These are phyloP conservation scores for Octopus sinensis DNA, from an alignment of 1,140 invertebrate genomes.

Conservation along the genomic window DNA sequence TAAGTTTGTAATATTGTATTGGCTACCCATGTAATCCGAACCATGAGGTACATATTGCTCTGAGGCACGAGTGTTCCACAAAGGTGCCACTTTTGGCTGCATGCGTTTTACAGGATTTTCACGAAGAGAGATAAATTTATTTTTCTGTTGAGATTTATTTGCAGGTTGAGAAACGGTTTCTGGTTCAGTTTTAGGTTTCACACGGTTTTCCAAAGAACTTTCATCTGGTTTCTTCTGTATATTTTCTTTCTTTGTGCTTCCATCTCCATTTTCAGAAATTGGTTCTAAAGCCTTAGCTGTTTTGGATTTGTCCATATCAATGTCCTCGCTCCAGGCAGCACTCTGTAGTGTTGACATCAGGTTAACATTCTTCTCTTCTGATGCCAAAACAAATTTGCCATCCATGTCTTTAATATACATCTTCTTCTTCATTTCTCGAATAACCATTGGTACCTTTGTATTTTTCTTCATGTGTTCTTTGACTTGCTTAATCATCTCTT, in stretches of 20 bases:
- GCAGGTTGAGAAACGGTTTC: too few species aligned
- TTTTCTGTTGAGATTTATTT: too few species aligned
- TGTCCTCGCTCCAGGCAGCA: background rate
- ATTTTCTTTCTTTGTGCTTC: too few species aligned
- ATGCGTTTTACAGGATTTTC: background rate
- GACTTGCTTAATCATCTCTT: background rate
- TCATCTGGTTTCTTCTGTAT: too few species aligned
- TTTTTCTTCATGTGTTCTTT: background rate
- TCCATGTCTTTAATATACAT: background rate
- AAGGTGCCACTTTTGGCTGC: background rate
- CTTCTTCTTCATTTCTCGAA: conserved; percentile 2
- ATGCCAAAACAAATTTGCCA: background rate
- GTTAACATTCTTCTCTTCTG: background rate
- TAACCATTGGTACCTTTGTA: background rate
- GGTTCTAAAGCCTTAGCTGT: too few species aligned
- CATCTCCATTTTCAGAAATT: too few species aligned
- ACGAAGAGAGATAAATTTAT: too few species aligned
- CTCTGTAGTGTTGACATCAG: background rate
- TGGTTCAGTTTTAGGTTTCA: too few species aligned
- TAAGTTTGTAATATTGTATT: background rate
- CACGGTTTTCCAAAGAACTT: too few species aligned
- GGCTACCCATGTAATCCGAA: background rate
- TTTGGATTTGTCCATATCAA: background rate
- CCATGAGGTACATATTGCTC: background rate
- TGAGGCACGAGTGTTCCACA: background rate